These are phyloP conservation scores for Cydia amplana DNA, from an alignment of 1,140 invertebrate species.

Conservation along the genomic window DNA sequence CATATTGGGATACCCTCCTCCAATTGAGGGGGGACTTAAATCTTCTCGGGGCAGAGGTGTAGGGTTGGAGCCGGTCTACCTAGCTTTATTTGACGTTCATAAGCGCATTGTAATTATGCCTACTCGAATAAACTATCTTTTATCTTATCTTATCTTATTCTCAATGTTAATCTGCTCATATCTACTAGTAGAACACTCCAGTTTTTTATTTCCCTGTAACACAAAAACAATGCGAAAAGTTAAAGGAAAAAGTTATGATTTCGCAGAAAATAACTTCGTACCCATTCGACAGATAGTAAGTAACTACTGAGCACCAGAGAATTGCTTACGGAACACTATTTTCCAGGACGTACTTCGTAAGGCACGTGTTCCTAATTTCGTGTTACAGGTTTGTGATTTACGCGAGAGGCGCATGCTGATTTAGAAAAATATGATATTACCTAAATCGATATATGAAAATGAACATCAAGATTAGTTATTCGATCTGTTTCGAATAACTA, in stretches of 20 bases:
- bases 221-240: neutral
- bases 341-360: neutral
- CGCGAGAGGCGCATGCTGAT: neutral
- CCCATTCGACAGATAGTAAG: neutral
- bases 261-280: neutral
- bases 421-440: neutral
- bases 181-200: no score
- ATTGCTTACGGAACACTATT: conserved; percentile 30
- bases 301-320: conserved; percentile 19
- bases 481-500: no score
- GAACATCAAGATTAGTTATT: no score
- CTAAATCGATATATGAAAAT: neutral
- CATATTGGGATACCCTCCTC: no score
- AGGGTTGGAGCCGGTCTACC: no score
- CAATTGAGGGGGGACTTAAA: no score
- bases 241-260: neutral
- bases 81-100: no score
- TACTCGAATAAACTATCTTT: no score
- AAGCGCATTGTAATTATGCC: no score
- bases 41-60: no score
- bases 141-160: no score
- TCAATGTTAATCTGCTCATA: no score
- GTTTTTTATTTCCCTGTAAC: neutral
- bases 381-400: conserved; percentile 26
- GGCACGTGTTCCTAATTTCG: conserved; percentile 23